Evolutionary conservation across 2,797 vertebrate species (phyloP).

Genomic region (Urosaurus nigricauda): DNA sequence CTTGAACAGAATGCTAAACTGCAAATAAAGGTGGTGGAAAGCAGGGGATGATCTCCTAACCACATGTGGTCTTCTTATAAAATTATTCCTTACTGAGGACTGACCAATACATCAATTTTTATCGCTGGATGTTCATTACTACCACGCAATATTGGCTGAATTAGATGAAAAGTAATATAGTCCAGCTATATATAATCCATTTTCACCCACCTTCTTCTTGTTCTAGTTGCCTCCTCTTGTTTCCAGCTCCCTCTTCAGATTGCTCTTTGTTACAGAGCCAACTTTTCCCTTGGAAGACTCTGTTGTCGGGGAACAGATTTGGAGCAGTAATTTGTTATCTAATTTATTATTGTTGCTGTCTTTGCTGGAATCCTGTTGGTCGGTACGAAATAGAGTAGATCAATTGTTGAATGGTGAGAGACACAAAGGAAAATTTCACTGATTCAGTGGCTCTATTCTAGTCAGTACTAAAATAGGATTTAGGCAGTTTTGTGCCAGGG

Average conservation of each 20-base stretch:
- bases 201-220: neutral
- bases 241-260: neutral
- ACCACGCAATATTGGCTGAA: too few relatives aligned
- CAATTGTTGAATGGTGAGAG: too few relatives aligned
- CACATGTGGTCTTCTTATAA: neutral
- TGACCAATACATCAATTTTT: neutral
- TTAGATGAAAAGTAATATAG: neutral
- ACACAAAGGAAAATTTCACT: too few relatives aligned
- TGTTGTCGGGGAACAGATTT: neutral
- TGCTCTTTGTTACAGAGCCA: neutral
- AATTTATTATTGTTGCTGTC: neutral
- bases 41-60: neutral
- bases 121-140: neutral
- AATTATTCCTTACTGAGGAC: neutral
- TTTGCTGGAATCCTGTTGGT: too few relatives aligned
- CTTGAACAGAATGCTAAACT: constrained; percentile 43
- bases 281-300: neutral
- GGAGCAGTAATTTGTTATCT: neutral
- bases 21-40: constrained; percentile 34
- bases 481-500: neutral
- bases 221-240: neutral
- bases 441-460: too few relatives aligned
- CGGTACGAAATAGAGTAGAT: too few relatives aligned
- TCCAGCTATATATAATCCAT: neutral
- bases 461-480: too few relatives aligned